Evolutionary conservation across 2,797 vertebrate genomes (phyloP), one percentile per base, ranked within the genome.

Genomic region (Luscinia megarhynchos): DNA sequence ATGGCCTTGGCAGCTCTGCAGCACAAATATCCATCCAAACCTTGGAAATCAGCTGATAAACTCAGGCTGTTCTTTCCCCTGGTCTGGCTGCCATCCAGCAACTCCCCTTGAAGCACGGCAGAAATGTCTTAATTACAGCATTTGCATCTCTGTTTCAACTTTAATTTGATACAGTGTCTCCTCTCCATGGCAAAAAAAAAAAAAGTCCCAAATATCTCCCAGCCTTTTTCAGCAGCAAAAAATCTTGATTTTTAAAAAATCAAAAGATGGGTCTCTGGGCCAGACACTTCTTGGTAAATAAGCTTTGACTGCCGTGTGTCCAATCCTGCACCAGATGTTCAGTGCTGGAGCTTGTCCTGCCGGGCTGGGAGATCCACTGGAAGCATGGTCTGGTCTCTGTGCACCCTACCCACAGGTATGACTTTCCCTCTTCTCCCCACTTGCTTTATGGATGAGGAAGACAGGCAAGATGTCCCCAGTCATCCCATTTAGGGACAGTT

Each of bases 81-180:
- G 0, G 22, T 19, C 66, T 89, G 91, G 94, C 84, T 4, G 14
- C 41, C 15, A 0, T 69, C 94, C 90, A 86, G 77, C 59, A 73
- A 87, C 81, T 90, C 72, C 87, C 64, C 73, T 88, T 84, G 92
- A 93, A 92, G 83, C 58, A 23, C 15, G 1, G 72, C 1, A 10
- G 84, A 94, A 95, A 90, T 21, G 64, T 64, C n/a, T 91, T 87
- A 54, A 94, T 94, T 90, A 90, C 72, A 69, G 82, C 34, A 4
- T 87, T 85, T 85, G 66, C 61, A 78, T 94, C 79, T 78, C 66
- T 26, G 54, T 72, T 96, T 92, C 77, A 90, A 82, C 86, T 87
- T 92, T 90, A 82, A 75, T 90, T 80, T 57, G 75, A 94, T 59
- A 46, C 78, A 83, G 68, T 5, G 48, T 41, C 74, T 45, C 62